Evolutionary conservation across 2,113 vertebrate species (phyloP).

Genomic region (Nansenia antarctica): DNA sequence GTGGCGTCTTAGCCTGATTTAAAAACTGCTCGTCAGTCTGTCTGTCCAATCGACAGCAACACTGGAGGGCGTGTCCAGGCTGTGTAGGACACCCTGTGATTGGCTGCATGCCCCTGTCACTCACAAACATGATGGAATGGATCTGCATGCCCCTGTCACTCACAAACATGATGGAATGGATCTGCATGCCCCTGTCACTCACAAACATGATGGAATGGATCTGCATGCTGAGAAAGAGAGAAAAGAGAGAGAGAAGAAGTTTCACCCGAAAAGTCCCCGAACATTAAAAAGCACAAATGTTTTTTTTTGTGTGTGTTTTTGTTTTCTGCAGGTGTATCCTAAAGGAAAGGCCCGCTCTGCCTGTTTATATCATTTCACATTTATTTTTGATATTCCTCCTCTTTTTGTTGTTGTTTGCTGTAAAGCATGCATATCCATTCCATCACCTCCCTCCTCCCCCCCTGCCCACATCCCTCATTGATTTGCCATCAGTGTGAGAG

Average conservation of each 20-base stretch:
- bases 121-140: no score
- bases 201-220: constrained; percentile 20
- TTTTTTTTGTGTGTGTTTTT: constrained; percentile 55
- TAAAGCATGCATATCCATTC: constrained; percentile 56
- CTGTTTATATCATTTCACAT: constrained; percentile 27
- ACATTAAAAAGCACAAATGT: constrained; percentile 54
- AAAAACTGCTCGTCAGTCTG: no score
- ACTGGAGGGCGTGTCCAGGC: background rate
- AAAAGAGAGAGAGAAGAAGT: constrained; percentile 22
- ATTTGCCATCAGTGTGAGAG: constrained; percentile 69
- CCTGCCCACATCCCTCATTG: constrained; percentile 47
- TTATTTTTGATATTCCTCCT: constrained; percentile 35
- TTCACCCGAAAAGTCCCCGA: no score
- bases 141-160: background rate
- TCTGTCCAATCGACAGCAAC: no score
- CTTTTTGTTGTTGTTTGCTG: constrained; percentile 33
- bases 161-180: no score
- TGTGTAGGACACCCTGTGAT: background rate
- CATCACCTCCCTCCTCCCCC: constrained; percentile 19
- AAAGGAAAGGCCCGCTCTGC: constrained; percentile 63
- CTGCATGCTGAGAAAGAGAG: constrained; percentile 45
- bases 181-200: constrained; percentile 34
- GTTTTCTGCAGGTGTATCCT: constrained; percentile 77
- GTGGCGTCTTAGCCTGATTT: no score
- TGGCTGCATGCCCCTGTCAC: constrained; percentile 28